These are phyloP conservation scores for Chorisops tibialis DNA, from an alignment of 2,888 invertebrate genomes.

Conservation along the genomic window DNA sequence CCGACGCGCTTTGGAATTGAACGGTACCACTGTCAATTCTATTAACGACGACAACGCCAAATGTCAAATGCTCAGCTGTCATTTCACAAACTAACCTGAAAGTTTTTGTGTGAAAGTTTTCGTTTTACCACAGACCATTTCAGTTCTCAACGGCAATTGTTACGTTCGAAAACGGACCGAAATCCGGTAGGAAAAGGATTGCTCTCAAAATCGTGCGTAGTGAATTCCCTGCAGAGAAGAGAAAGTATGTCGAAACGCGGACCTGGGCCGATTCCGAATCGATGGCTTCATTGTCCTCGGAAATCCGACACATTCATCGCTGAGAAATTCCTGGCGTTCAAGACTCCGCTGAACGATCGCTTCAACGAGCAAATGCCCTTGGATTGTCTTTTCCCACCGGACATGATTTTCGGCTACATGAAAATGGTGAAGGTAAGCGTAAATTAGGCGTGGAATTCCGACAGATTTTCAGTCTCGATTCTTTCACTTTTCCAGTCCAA, in stretches of 20 bases:
- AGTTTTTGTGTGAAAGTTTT: too few relatives aligned
- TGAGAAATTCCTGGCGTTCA: constrained; percentile 71
- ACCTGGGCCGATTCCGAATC: constrained; percentile 71
- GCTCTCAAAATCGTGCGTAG: too few relatives aligned
- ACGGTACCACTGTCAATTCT: too few relatives aligned
- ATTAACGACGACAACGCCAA: too few relatives aligned
- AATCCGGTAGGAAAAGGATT: too few relatives aligned
- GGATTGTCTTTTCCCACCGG: constrained; percentile 77
- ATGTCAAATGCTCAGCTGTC: too few relatives aligned
- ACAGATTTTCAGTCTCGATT: neutral
- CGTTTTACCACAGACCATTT: too few relatives aligned
- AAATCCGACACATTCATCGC: constrained; percentile 70
- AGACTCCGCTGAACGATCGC: constrained; percentile 78
- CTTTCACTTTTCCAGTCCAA: constrained; percentile 61
- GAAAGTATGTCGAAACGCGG: constrained; percentile 36
- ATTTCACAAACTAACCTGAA: too few relatives aligned
- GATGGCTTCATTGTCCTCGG: constrained; percentile 86
- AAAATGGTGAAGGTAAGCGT: constrained; percentile 69
- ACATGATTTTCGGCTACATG: constrained; percentile 80
- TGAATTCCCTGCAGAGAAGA: too few relatives aligned
- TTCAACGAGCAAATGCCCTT: constrained; percentile 84
- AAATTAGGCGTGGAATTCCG: neutral
- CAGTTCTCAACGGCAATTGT: too few relatives aligned
- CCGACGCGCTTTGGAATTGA: too few relatives aligned
- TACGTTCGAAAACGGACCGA: too few relatives aligned